These are phyloP conservation scores for Melanotaenia maccullochi DNA, from an alignment of 2,797 vertebrate genomes.

Conservation along the genomic window DNA sequence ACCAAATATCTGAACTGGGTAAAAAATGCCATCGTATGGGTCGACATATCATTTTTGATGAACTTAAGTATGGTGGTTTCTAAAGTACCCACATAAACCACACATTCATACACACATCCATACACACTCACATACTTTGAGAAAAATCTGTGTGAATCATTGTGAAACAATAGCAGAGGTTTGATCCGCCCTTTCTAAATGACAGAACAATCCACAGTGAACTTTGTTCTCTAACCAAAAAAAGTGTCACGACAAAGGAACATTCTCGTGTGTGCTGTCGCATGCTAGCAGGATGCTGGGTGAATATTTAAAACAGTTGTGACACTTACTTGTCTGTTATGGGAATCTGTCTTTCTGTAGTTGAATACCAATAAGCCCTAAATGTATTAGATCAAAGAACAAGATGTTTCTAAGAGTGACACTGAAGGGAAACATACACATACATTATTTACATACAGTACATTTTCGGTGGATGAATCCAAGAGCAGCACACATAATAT, in stretches of 20 bases:
- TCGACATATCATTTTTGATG: conserved; percentile 43
- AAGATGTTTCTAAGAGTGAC: neutral
- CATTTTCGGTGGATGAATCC: conserved; percentile 2
- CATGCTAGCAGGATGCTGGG: conserved; percentile 20
- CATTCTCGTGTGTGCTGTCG: conserved; percentile 43
- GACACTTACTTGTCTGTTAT: conserved; percentile 17
- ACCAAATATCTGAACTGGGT: conserved; percentile 16
- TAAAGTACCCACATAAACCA: conserved; percentile 19
- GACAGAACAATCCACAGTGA: conserved; percentile 58
- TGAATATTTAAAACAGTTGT: conserved; percentile 42
- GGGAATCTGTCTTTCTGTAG: neutral
- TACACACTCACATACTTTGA: conserved; percentile 44
- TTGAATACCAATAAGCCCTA: conserved; percentile 13
- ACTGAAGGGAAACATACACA: neutral
- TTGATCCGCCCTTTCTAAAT: conserved; percentile 63
- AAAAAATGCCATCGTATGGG: conserved; percentile 39
- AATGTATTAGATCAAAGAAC: conserved; percentile 21
- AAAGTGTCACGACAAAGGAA: conserved; percentile 61
- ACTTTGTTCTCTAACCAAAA: conserved; percentile 55
- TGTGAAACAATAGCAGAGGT: conserved; percentile 74
- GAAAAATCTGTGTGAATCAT: conserved; percentile 60
- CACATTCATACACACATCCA: conserved; percentile 32
- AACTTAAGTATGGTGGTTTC: conserved; percentile 30
- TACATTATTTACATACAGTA: conserved; percentile 1
- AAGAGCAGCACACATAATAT: neutral